phyloP scores from a whole-genome alignment of 2,113 vertebrate genomes.

The Channa maculata region DNA sequence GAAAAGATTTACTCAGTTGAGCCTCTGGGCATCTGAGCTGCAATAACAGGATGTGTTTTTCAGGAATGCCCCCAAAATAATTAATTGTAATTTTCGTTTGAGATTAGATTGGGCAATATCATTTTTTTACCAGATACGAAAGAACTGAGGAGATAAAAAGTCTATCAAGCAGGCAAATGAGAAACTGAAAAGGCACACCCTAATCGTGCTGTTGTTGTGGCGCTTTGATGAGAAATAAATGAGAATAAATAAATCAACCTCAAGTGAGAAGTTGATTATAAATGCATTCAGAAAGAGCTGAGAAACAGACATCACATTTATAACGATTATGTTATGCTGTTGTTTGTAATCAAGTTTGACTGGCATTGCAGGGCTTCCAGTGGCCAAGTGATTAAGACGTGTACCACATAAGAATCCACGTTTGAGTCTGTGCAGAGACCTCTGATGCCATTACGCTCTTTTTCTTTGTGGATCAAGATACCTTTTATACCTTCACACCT shows the following conservation, averaged over 20 bases:
- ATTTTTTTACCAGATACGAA: constrained; percentile 46
- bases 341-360: constrained; percentile 1
- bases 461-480: too few relatives aligned
- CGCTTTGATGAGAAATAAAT: constrained; percentile 59
- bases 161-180: constrained; percentile 46
- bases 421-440: too few relatives aligned
- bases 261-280: constrained; percentile 24
- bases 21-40: constrained; percentile 45
- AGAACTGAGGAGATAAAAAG: constrained; percentile 49
- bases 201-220: constrained; percentile 49
- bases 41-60: constrained; percentile 30
- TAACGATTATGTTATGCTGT: background rate
- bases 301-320: background rate
- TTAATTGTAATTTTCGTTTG: constrained; percentile 52
- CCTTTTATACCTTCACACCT: too few relatives aligned
- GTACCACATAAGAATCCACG: background rate
- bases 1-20: constrained; percentile 37
- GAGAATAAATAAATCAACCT: constrained; percentile 55
- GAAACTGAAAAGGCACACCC: constrained; percentile 26
- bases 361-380: background rate
- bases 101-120: constrained; percentile 51
- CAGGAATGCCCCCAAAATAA: constrained; percentile 9
- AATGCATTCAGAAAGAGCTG: background rate
- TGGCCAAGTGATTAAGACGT: background rate
- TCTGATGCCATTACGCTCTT: too few relatives aligned